Conservation (phyloP, 2,888 invertebrate species). For the Caradrina clavipalpis region DNA sequence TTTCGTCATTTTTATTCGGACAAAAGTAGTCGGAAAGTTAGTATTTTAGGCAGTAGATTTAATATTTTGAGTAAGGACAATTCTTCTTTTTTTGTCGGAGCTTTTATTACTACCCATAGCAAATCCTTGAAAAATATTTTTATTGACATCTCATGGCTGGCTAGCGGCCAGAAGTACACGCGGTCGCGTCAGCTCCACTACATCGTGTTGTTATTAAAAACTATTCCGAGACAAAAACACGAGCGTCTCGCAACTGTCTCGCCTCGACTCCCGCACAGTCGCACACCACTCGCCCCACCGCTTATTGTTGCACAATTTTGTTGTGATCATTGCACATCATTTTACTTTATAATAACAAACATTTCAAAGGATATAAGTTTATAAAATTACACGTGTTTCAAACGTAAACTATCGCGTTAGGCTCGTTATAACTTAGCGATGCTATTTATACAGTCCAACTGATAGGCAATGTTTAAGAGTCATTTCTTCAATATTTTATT, state of each 20-base stretch:
- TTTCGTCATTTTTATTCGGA: too few species aligned
- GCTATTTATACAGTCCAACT: conserved; percentile 11
- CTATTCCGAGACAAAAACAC: conserved; percentile 68
- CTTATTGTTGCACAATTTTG: conserved; percentile 39
- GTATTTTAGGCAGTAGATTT: too few species aligned
- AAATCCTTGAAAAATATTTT: conserved; percentile 58
- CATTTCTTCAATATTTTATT: conserved; percentile 9
- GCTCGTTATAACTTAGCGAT: neutral
- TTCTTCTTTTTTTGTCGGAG: too few species aligned
- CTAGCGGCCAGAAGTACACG: conserved; percentile 70
- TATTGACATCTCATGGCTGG: conserved; percentile 70
- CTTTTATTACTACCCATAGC: too few species aligned
- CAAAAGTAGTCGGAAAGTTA: too few species aligned
- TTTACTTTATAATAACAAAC: conserved; percentile 20
- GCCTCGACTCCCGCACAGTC: conserved; percentile 40
- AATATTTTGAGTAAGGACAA: too few species aligned
- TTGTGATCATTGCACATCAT: conserved; percentile 27
- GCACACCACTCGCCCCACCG: conserved; percentile 41
- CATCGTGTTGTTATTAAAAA: conserved; percentile 71
- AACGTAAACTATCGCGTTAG: conserved; percentile 5
- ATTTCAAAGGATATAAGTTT: conserved; percentile 18
- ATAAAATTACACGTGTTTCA: conserved; percentile 18
- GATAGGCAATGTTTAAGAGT: conserved; percentile 2
- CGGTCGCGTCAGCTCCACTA: conserved; percentile 64
- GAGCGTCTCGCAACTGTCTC: conserved; percentile 74